phyloP scores from a whole-genome alignment of 2,888 invertebrate genomes.

The Chironomus riparius region DNA sequence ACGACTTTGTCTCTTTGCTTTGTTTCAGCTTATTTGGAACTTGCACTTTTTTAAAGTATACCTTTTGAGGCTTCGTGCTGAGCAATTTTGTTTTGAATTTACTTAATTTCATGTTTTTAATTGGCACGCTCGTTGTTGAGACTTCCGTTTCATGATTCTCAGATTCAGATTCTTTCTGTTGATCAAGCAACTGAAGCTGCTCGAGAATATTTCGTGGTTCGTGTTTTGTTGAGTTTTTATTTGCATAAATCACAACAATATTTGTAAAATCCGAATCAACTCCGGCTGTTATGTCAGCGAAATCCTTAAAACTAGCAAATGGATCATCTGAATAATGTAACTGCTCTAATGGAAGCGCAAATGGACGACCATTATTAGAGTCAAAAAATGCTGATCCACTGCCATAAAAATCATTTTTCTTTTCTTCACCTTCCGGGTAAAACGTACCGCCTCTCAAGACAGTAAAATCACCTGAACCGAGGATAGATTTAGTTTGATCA shows the following conservation, averaged over 20 bases:
- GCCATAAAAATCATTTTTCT: conserved; percentile 44
- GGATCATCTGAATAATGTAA: conserved; percentile 59
- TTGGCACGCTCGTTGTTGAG: not conserved
- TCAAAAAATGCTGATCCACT: conserved; percentile 52
- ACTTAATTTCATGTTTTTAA: conserved; percentile 42
- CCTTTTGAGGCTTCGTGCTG: conserved; percentile 45
- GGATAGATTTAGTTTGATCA: conserved; percentile 53
- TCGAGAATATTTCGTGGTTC: conserved; percentile 76
- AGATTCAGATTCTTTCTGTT: conserved; percentile 38
- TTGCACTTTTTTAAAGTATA: conserved; percentile 43
- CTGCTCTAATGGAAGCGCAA: not conserved
- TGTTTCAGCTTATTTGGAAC: conserved; percentile 32
- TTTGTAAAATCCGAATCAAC: conserved; percentile 74
- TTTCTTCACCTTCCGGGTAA: conserved; percentile 63
- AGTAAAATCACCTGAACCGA: conserved; percentile 79
- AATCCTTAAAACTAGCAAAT: conserved; percentile 82
- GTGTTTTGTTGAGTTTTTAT: conserved; percentile 59
- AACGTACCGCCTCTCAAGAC: conserved; percentile 81
- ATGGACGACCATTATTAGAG: conserved; percentile 57
- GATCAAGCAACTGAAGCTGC: conserved; percentile 63
- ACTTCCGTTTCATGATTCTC: not conserved
- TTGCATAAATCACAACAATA: conserved; percentile 73
- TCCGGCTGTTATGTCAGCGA: conserved; percentile 80
- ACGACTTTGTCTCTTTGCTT: no score
- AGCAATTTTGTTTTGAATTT: conserved; percentile 59